Evolutionary conservation across 2,113 vertebrate species (phyloP), one percentile per base, ranked within the genome.

Genomic region (Pseudonaja textilis): DNA sequence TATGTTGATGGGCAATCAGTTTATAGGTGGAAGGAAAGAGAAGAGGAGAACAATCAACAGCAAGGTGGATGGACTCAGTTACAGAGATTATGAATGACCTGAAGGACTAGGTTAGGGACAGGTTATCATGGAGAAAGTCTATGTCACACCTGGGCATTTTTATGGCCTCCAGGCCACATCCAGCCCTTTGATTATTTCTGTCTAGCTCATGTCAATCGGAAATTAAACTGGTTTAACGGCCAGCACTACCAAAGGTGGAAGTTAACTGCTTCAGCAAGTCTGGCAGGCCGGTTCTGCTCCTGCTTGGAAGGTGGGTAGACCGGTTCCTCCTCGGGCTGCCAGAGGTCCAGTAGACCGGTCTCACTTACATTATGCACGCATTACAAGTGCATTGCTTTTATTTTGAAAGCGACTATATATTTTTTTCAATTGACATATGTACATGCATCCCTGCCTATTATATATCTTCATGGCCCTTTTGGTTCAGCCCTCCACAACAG

Each of bases 241-340:
- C 12, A 34, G 64, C 18, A 18, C 0, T 34, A 34, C 5, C 64
- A 69, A 34, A 69, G 29, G 29, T 29, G 14, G 61, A 64, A 64
- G 11, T 64, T 64, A 64, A 29, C 59, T 14, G 26, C 26, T 11
- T 64, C 26, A 5, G 61, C 26, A n/a, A 16, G 61, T 4, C 29
- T 64, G 59, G 10, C 26, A 64, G 26, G 26, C 26, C 1, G 11
- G 59, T 25, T 26, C 59, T 26, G 11, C 26, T 69, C 61, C 34
- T 26, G 25, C 59, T 61, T 61, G 25, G 25, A 61, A 69, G 12
- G 12, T 1, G 14, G 29, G 64, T 69, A 16, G 5, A 69, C 5
- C 0, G 0, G 12, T n/a, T 34, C 14, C 3, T 69, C 64, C 61
- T 69, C 0, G 0, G 29, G 64, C 29, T n/a, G 29, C 29, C 5